These are phyloP conservation scores for Trypoxylus dichotomus DNA, from an alignment of 1,140 invertebrate species.

Conservation along the genomic window DNA sequence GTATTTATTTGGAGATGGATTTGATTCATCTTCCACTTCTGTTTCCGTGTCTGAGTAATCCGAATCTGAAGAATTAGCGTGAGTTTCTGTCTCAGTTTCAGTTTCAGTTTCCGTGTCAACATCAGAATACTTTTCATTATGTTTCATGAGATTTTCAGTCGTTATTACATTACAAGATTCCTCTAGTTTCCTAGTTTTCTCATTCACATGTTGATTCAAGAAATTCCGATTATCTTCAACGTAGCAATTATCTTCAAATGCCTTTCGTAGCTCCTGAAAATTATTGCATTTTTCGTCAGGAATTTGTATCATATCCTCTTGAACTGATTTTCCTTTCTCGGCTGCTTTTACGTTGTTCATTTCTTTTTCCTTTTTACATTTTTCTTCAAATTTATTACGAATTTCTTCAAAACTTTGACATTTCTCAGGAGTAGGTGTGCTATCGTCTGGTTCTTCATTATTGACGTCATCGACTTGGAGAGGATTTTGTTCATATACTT, in stretches of 20 bases:
- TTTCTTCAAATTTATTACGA: not conserved
- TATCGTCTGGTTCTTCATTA: not conserved
- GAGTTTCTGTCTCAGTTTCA: constrained; percentile 24
- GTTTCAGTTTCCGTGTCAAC: constrained; percentile 12
- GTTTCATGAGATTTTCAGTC: constrained; percentile 21
- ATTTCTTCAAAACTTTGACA: constrained; percentile 11
- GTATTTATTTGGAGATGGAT: constrained; percentile 34
- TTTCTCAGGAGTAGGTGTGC: not conserved
- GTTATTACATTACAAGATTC: not conserved
- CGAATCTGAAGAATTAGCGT: constrained; percentile 14
- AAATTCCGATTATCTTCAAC: constrained; percentile 16
- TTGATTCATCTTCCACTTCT: constrained; percentile 24
- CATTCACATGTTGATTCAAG: not conserved
- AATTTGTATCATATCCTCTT: not conserved
- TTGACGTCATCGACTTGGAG: not conserved
- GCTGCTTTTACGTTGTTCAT: not conserved
- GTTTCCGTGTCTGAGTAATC: constrained; percentile 40
- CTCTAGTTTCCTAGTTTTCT: not conserved
- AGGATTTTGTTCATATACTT: constrained; percentile 18
- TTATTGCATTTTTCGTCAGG: not conserved
- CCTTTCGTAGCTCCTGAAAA: not conserved
- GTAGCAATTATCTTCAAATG: constrained; percentile 5
- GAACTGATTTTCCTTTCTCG: not conserved
- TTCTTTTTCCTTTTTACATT: not conserved
- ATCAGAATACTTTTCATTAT: constrained; percentile 6